phyloP scores from a whole-genome alignment of 2,113 vertebrate species.

The Microtus oregoni region DNA sequence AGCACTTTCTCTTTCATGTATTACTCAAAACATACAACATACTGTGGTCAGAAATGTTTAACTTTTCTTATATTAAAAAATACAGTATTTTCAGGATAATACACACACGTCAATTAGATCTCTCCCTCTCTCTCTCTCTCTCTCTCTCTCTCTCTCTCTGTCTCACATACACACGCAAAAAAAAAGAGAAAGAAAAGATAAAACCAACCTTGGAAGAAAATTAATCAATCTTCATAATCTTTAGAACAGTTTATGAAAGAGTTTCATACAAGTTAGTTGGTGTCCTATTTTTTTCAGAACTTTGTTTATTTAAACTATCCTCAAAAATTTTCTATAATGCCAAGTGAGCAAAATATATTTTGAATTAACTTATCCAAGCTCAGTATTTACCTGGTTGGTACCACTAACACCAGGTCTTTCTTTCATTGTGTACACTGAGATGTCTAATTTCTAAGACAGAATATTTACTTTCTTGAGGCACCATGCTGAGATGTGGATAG shows the following conservation, averaged over 20 bases:
- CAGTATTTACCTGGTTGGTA: neutral
- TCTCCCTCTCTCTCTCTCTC: too few relatives aligned
- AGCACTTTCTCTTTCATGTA: neutral
- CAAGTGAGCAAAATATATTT: neutral
- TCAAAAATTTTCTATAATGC: neutral
- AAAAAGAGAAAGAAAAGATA: too few relatives aligned
- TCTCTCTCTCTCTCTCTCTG: too few relatives aligned
- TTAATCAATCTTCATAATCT: neutral
- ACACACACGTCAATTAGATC: neutral
- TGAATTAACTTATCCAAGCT: neutral
- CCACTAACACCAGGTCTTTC: neutral
- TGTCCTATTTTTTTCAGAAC: neutral
- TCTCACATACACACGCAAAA: neutral
- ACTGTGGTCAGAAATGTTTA: neutral
- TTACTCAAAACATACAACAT: neutral
- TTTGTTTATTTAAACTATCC: neutral
- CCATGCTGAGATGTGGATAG: slow-evolving; percentile 76
- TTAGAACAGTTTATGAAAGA: neutral
- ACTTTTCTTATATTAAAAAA: neutral
- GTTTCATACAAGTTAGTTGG: rapidly evolving
- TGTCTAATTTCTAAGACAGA: slow-evolving; percentile 68
- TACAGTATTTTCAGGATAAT: neutral
- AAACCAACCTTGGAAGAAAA: neutral
- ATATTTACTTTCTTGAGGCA: slow-evolving; percentile 75
- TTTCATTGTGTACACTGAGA: slow-evolving; percentile 48